These are phyloP conservation scores for Felis chaus DNA, from an alignment of 2,113 vertebrate species.

Conservation along the genomic window DNA sequence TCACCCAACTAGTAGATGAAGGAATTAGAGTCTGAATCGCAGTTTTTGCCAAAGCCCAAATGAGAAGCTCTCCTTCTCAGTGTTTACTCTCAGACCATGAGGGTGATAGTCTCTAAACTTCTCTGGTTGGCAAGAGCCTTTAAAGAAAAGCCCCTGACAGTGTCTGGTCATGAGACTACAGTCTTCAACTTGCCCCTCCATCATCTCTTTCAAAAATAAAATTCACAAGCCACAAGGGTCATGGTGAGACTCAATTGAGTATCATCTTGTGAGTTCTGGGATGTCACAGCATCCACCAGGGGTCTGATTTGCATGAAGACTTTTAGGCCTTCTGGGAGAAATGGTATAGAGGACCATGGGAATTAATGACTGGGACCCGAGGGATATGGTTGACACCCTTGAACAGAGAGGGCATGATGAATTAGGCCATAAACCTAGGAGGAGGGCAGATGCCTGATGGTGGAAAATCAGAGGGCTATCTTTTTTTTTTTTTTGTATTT, in stretches of 20 bases:
- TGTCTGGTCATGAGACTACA: background rate
- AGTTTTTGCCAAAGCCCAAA: slow-evolving; percentile 17
- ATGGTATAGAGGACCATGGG: background rate
- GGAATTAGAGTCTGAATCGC: background rate
- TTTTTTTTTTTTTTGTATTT: background rate
- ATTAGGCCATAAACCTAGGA: background rate
- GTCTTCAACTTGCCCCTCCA: background rate
- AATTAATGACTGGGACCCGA: background rate
- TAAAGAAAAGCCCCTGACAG: background rate
- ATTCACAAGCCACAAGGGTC: background rate
- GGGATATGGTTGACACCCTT: background rate
- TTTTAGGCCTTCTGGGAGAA: background rate
- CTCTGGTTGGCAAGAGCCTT: background rate
- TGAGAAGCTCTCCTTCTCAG: background rate
- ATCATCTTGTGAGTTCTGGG: slow-evolving; percentile 11
- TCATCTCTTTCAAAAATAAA: slow-evolving; percentile 37
- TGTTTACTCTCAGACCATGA: background rate
- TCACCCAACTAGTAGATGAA: background rate
- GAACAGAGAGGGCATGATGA: background rate
- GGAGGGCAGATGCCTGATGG: background rate
- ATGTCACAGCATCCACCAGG: background rate
- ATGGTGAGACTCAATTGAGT: background rate
- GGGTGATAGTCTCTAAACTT: background rate
- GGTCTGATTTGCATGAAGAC: background rate
- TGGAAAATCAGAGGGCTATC: background rate